Evolutionary conservation across 1,140 invertebrate species (phyloP).

Genomic region (Drosophila lacteicornis): DNA sequence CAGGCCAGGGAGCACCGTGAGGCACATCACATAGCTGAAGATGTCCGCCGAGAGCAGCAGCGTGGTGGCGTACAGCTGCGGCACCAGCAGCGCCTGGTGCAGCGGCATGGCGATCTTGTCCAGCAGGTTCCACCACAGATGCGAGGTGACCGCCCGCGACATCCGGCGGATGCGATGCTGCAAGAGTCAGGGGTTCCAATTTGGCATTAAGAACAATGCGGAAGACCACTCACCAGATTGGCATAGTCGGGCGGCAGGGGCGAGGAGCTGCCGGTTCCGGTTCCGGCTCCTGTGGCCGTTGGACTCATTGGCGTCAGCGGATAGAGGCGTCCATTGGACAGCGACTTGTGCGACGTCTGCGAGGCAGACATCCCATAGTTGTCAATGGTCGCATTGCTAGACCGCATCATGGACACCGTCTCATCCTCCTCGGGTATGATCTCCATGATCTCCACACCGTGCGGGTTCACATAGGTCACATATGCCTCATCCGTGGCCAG

Average conservation of each 20-base stretch:
- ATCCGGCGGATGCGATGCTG: slow-evolving; percentile 74
- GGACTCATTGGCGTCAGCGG: slow-evolving; percentile 31
- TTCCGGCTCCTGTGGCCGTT: slow-evolving; percentile 14
- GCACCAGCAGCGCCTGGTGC: slow-evolving; percentile 74
- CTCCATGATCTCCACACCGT: slow-evolving; percentile 84
- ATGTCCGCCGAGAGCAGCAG: slow-evolving; percentile 79
- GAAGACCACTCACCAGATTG: slow-evolving; percentile 61
- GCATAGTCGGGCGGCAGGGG: slow-evolving; percentile 52
- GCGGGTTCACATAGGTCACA: slow-evolving; percentile 82
- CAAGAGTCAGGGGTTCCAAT: background rate
- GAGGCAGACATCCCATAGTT: slow-evolving; percentile 71
- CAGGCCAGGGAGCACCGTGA: slow-evolving; percentile 76
- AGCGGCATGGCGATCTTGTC: slow-evolving; percentile 78
- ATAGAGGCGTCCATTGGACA: slow-evolving; percentile 66
- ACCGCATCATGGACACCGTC: slow-evolving; percentile 76
- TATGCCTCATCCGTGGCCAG: slow-evolving; percentile 80
- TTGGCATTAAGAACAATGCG: background rate
- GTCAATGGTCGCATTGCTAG: slow-evolving; percentile 80
- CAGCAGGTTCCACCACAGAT: slow-evolving; percentile 75
- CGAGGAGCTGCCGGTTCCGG: slow-evolving; percentile 64
- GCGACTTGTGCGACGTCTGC: slow-evolving; percentile 66
- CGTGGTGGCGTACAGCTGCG: slow-evolving; percentile 77
- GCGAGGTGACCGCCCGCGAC: slow-evolving; percentile 69
- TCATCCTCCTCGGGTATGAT: slow-evolving; percentile 84
- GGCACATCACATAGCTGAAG: slow-evolving; percentile 83